These are phyloP conservation scores for Melipona quadrifasciata DNA, from an alignment of 1,140 invertebrate genomes.

Conservation along the genomic window DNA sequence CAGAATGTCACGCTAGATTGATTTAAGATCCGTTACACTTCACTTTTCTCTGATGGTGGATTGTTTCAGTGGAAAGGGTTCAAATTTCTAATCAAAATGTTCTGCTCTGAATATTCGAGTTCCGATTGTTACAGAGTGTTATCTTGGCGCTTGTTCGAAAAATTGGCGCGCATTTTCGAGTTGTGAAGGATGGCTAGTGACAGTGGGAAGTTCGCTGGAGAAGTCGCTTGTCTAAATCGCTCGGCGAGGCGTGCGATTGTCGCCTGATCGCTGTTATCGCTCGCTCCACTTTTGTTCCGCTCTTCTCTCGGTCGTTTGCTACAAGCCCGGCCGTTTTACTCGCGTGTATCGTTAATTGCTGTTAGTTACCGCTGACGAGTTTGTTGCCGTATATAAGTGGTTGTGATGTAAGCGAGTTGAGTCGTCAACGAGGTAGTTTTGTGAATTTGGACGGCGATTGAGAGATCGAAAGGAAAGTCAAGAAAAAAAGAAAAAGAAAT, in stretches of 20 bases:
- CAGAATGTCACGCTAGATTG: constrained; percentile 38
- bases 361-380: not conserved
- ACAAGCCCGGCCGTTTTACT: not conserved
- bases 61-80: too few relatives aligned
- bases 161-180: not conserved
- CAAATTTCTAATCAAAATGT: not conserved
- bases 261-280: constrained; percentile 19
- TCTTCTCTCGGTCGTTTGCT: not conserved
- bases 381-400: not conserved
- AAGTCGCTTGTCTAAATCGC: not conserved
- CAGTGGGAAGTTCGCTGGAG: too few relatives aligned
- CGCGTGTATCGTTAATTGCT: not conserved
- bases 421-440: not conserved
- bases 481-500: too few relatives aligned
- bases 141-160: not conserved
- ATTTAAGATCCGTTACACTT: not conserved
- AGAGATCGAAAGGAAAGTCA: not conserved
- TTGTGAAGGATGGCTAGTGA: not conserved
- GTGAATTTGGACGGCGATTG: not conserved
- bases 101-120: not conserved
- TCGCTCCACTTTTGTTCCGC: constrained; percentile 1
- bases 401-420: not conserved
- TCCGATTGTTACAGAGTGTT: too few relatives aligned
- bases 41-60: too few relatives aligned
- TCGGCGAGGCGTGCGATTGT: constrained; percentile 31